Percentiles rank a stretch among this genome's conserved stretches.
Evolutionary conservation across 2,888 invertebrate species (phyloP).

Genomic region (Schizaphis graminum): DNA sequence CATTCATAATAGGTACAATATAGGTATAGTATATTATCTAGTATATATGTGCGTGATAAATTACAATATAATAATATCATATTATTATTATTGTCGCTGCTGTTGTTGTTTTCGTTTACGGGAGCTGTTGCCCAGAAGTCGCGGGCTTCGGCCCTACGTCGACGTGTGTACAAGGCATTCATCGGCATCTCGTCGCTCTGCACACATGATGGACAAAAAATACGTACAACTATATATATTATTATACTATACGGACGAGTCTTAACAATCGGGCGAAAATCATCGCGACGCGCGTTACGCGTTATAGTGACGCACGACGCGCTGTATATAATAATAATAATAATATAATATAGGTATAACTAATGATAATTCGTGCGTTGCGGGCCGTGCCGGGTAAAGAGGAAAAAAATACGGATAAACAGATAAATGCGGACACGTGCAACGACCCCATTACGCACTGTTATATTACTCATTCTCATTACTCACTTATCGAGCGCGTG

Average conservation of each 20-base stretch:
- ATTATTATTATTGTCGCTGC: not conserved
- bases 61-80: not conserved
- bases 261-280: not conserved
- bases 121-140: not conserved
- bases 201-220: not conserved
- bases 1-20: not conserved
- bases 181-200: not conserved
- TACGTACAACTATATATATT: not conserved
- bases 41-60: not conserved
- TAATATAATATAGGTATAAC: not conserved
- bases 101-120: not conserved
- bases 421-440: constrained; percentile 39
- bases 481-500: constrained; percentile 40
- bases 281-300: not conserved
- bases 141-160: not conserved
- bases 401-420: constrained; percentile 1
- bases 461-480: constrained; percentile 49
- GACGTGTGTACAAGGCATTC: not conserved
- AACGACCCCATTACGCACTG: constrained; percentile 50
- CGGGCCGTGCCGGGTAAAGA: not conserved
- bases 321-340: not conserved
- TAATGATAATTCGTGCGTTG: constrained; percentile 41
- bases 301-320: not conserved
- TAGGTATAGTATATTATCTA: not conserved
- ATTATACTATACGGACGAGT: not conserved